Conservation (phyloP, 2,113 vertebrate species). For the Mobula birostris region DNA sequence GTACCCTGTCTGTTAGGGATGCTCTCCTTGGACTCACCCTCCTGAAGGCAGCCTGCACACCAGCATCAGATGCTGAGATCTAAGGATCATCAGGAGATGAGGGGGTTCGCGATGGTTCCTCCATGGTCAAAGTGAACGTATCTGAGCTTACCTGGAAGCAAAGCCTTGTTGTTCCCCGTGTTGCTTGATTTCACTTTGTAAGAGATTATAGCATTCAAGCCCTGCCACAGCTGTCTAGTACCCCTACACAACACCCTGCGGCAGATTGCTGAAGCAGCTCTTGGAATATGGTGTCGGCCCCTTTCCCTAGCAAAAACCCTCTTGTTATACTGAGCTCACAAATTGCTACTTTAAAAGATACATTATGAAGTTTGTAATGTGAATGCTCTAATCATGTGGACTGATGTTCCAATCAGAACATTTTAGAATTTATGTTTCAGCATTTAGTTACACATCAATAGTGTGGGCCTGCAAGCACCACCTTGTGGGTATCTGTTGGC, state of each 20-base stretch:
- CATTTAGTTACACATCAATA: not conserved
- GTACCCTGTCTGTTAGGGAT: no score
- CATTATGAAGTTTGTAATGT: not conserved
- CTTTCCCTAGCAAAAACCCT: not conserved
- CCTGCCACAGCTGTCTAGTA: no score
- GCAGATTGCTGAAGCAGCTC: not conserved
- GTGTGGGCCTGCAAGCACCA: not conserved
- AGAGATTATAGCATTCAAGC: no score
- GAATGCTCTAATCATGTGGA: not conserved
- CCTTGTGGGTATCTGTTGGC: not conserved
- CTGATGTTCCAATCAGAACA: not conserved
- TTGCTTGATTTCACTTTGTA: no score
- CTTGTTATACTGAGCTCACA: not conserved
- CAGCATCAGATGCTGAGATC: no score
- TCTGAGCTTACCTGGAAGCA: no score
- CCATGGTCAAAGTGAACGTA: no score
- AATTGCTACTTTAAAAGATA: not conserved
- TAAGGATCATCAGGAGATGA: no score
- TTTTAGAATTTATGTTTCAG: not conserved
- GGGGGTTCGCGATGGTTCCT: no score
- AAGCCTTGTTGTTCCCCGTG: no score
- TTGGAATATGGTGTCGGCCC: not conserved
- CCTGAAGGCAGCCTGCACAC: no score
- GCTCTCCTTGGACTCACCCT: no score
- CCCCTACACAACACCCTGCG: not conserved